Conservation (phyloP, 2,113 vertebrate genomes). For the Vulpes lagopus region DNA sequence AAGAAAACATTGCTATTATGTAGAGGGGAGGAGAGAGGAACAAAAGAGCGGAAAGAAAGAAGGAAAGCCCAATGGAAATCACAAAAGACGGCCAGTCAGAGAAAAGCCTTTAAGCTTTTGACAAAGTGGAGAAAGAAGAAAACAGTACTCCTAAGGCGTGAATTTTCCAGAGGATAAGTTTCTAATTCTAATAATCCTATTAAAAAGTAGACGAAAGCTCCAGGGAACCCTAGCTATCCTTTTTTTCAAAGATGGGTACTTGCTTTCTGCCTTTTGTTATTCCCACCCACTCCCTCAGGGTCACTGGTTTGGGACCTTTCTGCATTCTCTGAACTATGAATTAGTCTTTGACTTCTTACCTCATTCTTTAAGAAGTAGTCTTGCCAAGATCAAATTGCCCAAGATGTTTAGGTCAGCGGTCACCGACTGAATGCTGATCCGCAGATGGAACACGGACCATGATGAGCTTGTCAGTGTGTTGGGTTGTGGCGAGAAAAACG, state of each 20-base stretch:
- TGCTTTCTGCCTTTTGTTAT: neutral
- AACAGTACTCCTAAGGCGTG: neutral
- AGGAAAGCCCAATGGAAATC: neutral
- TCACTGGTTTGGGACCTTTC: slow-evolving; percentile 47
- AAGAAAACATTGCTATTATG: neutral
- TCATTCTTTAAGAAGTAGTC: neutral
- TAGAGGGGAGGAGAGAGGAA: neutral
- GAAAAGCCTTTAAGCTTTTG: slow-evolving; percentile 45
- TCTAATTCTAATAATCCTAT: slow-evolving; percentile 48
- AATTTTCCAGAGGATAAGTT: slow-evolving; percentile 33
- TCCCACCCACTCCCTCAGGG: neutral
- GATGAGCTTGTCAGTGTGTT: neutral
- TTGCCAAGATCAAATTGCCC: slow-evolving; percentile 53
- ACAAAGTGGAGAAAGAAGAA: slow-evolving; percentile 50
- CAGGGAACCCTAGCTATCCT: neutral
- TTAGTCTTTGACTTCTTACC: slow-evolving; percentile 12
- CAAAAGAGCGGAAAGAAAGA: neutral
- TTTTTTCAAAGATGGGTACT: neutral
- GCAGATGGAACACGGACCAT: neutral
- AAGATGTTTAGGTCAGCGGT: slow-evolving; percentile 41
- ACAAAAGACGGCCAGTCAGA: neutral
- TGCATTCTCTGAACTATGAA: neutral
- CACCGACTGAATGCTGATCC: neutral
- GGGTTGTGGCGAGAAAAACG: neutral
- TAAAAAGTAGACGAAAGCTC: neutral